phyloP scores from a whole-genome alignment of 2,888 invertebrate genomes.

The Venustoraphidia nigricollis region DNA sequence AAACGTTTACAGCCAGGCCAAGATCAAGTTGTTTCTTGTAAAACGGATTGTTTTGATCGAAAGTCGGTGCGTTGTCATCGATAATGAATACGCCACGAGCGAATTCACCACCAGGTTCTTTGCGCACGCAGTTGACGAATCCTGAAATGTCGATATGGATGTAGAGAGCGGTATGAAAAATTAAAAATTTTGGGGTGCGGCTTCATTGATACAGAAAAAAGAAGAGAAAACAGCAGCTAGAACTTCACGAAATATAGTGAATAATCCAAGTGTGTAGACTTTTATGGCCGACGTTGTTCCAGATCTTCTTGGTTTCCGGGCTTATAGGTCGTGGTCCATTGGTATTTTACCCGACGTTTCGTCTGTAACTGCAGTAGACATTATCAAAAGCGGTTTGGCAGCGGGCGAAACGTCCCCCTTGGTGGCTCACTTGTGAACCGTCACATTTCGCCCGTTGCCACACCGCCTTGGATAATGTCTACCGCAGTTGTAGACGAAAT shows the following conservation, averaged over 20 bases:
- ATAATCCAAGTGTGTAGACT: too few species aligned
- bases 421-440: too few species aligned
- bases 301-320: too few species aligned
- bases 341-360: too few species aligned
- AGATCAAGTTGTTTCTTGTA: constrained; percentile 50
- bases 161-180: constrained; percentile 48
- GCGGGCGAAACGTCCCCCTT: too few species aligned
- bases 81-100: constrained; percentile 46
- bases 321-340: too few species aligned
- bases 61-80: constrained; percentile 44
- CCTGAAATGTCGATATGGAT: constrained; percentile 45
- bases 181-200: constrained; percentile 30
- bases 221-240: background rate
- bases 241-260: background rate
- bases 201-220: background rate
- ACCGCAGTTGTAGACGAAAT: too few species aligned
- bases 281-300: too few species aligned
- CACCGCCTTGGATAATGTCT: too few species aligned
- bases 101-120: constrained; percentile 44
- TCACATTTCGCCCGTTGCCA: constrained; percentile 23
- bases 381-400: too few species aligned
- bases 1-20: constrained; percentile 69
- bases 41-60: constrained; percentile 44
- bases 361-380: too few species aligned
- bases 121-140: constrained; percentile 72